Percentiles rank a stretch among this genome's conserved stretches.
These are phyloP conservation scores for Phenganax subtilis DNA, from an alignment of 92 coral and sea anemone species.

Conservation along the genomic window DNA sequence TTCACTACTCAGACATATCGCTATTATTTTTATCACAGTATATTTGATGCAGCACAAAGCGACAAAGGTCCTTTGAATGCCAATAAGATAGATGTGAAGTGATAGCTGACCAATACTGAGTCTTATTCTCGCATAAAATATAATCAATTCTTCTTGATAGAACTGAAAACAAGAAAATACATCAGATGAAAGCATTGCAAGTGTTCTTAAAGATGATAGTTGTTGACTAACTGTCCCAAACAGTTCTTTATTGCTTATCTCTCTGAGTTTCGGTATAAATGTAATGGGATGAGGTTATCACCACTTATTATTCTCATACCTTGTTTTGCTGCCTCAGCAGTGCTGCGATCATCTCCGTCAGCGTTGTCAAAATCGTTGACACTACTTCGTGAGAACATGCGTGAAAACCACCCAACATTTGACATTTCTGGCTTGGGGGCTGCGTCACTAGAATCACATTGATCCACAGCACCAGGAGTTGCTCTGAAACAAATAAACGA, in stretches of 20 bases:
- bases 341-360: not conserved
- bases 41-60: slow-evolving; percentile 81
- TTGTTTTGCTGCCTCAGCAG: slow-evolving; percentile 1
- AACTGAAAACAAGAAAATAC: slow-evolving; percentile 54
- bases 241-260: too few species aligned
- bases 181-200: not conserved
- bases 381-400: slow-evolving; percentile 35
- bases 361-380: slow-evolving; percentile 8
- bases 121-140: slow-evolving; percentile 76
- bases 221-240: too few species aligned
- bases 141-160: slow-evolving; percentile 75
- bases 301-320: not conserved
- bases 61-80: slow-evolving; percentile 80
- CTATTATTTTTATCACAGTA: slow-evolving; percentile 27
- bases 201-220: too few species aligned
- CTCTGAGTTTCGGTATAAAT: too few species aligned
- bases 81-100: slow-evolving; percentile 95
- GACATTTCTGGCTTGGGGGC: not conserved
- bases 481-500: not conserved
- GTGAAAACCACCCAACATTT: slow-evolving; percentile 26
- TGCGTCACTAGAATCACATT: not conserved
- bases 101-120: slow-evolving; percentile 93
- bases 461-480: not conserved
- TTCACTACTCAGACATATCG: too few species aligned
- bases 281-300: too few species aligned